Conservation (phyloP, 2,797 vertebrate genomes). For the Lithobates pipiens region DNA sequence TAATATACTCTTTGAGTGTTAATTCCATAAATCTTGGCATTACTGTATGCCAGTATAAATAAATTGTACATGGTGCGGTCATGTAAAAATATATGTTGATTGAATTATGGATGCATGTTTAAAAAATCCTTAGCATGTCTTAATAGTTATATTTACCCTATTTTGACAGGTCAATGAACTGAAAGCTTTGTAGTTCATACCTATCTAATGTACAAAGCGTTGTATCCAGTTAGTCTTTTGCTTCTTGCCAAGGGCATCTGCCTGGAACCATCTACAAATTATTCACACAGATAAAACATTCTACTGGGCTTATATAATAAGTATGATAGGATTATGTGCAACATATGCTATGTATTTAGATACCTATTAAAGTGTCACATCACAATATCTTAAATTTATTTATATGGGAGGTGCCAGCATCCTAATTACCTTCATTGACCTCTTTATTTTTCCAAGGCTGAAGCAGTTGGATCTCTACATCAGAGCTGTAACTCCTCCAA, state of each 20-base stretch:
- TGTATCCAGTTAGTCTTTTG: background rate
- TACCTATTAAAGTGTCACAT: background rate
- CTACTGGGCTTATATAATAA: background rate
- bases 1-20: background rate
- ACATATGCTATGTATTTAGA: background rate
- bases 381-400: background rate
- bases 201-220: background rate
- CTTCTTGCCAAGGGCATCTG: background rate
- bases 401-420: background rate
- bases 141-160: background rate
- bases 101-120: no score
- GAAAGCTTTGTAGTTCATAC: background rate
- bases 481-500: no score
- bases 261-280: background rate
- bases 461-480: no score
- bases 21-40: background rate
- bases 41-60: no score
- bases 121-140: no score
- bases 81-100: no score
- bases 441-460: background rate
- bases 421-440: background rate
- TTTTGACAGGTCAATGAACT: background rate
- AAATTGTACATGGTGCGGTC: no score
- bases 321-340: background rate
- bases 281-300: background rate